Percentiles rank a stretch among this genome's conserved stretches.
phyloP scores from a whole-genome alignment of 2,888 invertebrate species.

The Blera fallax region DNA sequence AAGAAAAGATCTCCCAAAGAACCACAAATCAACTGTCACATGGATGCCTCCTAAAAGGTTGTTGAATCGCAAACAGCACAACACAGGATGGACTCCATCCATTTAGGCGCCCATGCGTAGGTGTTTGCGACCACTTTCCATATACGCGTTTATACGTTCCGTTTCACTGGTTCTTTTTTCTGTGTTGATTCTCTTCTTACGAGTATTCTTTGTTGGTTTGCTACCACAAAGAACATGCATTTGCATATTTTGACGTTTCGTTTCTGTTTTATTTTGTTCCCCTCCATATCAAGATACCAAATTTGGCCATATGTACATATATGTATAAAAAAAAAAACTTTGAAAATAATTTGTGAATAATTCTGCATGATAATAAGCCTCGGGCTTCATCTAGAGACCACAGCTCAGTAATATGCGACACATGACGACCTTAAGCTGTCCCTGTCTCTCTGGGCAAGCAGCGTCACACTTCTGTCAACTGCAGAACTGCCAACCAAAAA shows the following conservation, averaged over 20 bases:
- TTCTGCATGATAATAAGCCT: constrained; percentile 33
- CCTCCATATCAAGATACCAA: constrained; percentile 40
- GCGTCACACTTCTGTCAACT: constrained; percentile 48
- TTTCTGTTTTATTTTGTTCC: background rate
- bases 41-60: constrained; percentile 34
- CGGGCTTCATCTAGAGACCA: background rate
- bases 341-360: constrained; percentile 33
- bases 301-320: too few relatives aligned
- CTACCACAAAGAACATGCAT: constrained; percentile 56
- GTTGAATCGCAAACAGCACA: constrained; percentile 18
- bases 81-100: constrained; percentile 52
- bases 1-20: constrained; percentile 3
- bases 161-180: constrained; percentile 1
- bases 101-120: constrained; percentile 66
- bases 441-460: background rate
- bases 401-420: background rate
- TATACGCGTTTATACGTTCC: constrained; percentile 47
- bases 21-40: constrained; percentile 40
- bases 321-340: constrained; percentile 34
- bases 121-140: constrained; percentile 50
- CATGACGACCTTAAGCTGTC: constrained; percentile 29
- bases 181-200: background rate
- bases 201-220: constrained; percentile 6
- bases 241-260: constrained; percentile 56
- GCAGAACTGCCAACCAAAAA: constrained; percentile 29